phyloP scores from a whole-genome alignment of 2,113 vertebrate species.

The Amia ocellicauda region DNA sequence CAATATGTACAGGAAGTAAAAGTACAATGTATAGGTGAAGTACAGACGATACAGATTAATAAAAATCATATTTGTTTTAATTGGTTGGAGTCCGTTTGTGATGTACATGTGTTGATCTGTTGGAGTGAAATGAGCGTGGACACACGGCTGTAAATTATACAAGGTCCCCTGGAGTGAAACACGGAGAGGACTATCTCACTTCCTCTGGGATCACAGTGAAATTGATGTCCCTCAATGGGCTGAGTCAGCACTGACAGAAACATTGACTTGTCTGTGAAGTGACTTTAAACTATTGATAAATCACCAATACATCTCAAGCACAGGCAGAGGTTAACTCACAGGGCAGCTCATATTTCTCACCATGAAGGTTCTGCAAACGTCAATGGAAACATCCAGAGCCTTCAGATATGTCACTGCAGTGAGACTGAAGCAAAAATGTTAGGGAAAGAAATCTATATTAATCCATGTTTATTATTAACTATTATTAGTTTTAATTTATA shows the following conservation, averaged over 20 bases:
- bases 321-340: neutral
- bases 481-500: no score
- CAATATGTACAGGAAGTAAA: no score
- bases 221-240: slow-evolving; percentile 48
- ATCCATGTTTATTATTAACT: no score
- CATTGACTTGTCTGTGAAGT: slow-evolving; percentile 49
- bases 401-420: no score
- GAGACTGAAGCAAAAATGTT: neutral
- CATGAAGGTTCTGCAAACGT: neutral
- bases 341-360: neutral
- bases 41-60: no score
- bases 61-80: no score
- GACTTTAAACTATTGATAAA: slow-evolving; percentile 38
- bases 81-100: no score
- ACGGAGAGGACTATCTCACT: slow-evolving; percentile 42
- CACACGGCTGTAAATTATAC: slow-evolving; percentile 39
- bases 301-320: neutral
- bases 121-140: slow-evolving; percentile 30
- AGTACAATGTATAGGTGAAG: no score
- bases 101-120: slow-evolving; percentile 42
- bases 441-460: neutral
- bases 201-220: slow-evolving; percentile 54
- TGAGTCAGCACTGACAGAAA: slow-evolving; percentile 56
- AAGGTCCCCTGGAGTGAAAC: slow-evolving; percentile 41
- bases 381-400: neutral